A percentile compares a stretch with the other conserved stretches of the same genome.
These are phyloP conservation scores for Geotrypetes seraphini DNA, from an alignment of 2,797 vertebrate genomes.

Conservation along the genomic window DNA sequence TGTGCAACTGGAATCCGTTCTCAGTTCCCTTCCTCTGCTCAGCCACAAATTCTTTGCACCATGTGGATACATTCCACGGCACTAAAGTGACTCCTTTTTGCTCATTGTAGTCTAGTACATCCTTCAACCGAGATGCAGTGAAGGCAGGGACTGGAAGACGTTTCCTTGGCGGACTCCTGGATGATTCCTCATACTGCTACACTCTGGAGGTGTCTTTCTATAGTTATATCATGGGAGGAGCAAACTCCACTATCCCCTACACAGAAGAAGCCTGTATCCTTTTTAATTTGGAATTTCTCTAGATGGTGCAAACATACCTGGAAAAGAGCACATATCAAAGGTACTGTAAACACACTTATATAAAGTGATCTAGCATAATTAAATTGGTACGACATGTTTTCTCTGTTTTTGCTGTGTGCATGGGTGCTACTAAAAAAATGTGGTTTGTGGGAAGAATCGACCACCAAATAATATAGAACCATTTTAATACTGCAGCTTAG, in stretches of 20 bases:
- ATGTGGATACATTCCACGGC: too few species aligned
- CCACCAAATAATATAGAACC: too few species aligned
- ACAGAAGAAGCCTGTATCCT: slow-evolving; percentile 97
- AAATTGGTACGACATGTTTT: too few species aligned
- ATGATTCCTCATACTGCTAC: slow-evolving; percentile 92
- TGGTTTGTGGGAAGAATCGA: too few species aligned
- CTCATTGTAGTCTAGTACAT: slow-evolving; percentile 75
- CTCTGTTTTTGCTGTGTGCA: too few species aligned
- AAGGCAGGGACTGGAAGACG: slow-evolving; percentile 91
- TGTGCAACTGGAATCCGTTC: too few species aligned
- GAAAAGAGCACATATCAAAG: slow-evolving; percentile 13
- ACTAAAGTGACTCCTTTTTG: too few species aligned
- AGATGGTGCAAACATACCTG: background rate
- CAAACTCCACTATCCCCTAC: slow-evolving; percentile 74
- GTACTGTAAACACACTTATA: slow-evolving; percentile 27
- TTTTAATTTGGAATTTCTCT: slow-evolving; percentile 9
- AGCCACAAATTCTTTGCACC: too few species aligned
- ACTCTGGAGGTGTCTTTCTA: slow-evolving; percentile 97
- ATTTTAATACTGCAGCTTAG: too few species aligned
- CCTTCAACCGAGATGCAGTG: slow-evolving; percentile 87
- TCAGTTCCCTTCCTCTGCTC: too few species aligned
- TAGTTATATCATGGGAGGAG: slow-evolving; percentile 75
- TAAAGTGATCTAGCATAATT: too few species aligned
- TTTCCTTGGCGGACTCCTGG: slow-evolving; percentile 85
- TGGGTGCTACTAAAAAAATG: too few species aligned